Evolutionary conservation across 2,113 vertebrate species (phyloP), one percentile per base, ranked within the genome.

Genomic region (Stigmatopora argus): DNA sequence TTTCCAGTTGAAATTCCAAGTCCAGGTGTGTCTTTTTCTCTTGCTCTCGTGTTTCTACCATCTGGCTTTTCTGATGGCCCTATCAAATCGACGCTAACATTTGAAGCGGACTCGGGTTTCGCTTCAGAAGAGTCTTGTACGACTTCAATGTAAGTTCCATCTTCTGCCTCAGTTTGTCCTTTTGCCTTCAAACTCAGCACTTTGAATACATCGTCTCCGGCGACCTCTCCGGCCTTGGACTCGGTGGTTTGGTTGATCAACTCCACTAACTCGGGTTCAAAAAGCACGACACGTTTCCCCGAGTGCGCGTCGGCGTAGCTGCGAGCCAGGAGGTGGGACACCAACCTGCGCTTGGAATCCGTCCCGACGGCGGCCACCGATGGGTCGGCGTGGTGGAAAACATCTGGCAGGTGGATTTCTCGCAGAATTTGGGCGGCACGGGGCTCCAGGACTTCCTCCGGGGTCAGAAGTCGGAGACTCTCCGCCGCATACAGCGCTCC

Each of bases 281-380:
- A 83, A 4, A 96, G 70, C 49, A 98, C 91, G 75, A 98, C 64
- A 18, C 89, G 90, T 67, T 93, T 91, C 61, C 97, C 97, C 17
- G 91, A 87, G 5, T 86, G 90, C 63, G 90, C 84, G 61, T 95
- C 92, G 73, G 95, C 84, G 68, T 93, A 98, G 87, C 95, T 97
- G 70, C 93, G 93, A 19, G 90, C 92, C 92, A 94, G 93, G 72
- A 99, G 41, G 55, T 95, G 89, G 82, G 89, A 88, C 64, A 93
- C 64, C 4, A 95, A 73, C 45, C 67, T 89, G 69, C 93, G 88
- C 0, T 80, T 61, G 41, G 34, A 69, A 68, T 73, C 67, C 10
- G 59, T 47, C 41, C n/a, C 79, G 61, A 67, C 65, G n/a, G 67
- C 67, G 15, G 76, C 82, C 41, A 72, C 76, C 53, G 64, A n/a